Evolutionary conservation across 1,140 invertebrate species (phyloP).

Genomic region (Drosophila murphyi): DNA sequence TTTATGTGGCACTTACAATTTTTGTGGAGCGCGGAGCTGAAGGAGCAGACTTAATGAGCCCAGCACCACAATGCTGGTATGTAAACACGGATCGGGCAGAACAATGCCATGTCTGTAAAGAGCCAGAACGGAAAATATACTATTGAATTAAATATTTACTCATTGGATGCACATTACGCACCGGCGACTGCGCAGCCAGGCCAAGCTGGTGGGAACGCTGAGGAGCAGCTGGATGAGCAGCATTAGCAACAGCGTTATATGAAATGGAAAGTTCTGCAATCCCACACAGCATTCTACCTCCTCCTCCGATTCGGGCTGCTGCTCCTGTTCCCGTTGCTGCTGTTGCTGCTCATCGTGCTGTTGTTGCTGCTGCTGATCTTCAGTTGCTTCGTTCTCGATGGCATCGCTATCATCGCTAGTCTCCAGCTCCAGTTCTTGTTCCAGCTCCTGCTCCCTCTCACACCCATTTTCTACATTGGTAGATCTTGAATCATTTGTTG

Average conservation of each 20-base stretch:
- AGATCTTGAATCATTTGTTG: background rate
- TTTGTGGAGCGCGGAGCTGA: constrained; percentile 71
- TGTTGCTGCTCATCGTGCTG: background rate
- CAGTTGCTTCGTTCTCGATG: background rate
- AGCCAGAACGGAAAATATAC: background rate
- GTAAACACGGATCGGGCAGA: constrained; percentile 67
- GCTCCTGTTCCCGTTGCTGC: background rate
- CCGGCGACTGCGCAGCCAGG: constrained; percentile 88
- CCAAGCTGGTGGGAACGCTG: constrained; percentile 86
- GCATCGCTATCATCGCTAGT: background rate
- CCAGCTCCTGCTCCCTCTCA: background rate
- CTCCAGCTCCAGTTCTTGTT: background rate
- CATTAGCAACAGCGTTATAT: constrained; percentile 87
- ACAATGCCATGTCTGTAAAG: constrained; percentile 48
- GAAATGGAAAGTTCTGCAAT: constrained; percentile 85
- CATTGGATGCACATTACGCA: constrained; percentile 76
- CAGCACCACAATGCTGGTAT: constrained; percentile 54
- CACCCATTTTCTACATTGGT: background rate
- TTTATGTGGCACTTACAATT: constrained; percentile 64
- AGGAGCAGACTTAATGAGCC: constrained; percentile 62
- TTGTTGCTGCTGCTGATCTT: background rate
- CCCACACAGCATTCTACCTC: constrained; percentile 49
- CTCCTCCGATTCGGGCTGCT: background rate
- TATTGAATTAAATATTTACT: background rate
- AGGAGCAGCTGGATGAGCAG: constrained; percentile 85